Evolutionary conservation across 2,797 vertebrate species (phyloP).

Genomic region (Rhynchotus rufescens): DNA sequence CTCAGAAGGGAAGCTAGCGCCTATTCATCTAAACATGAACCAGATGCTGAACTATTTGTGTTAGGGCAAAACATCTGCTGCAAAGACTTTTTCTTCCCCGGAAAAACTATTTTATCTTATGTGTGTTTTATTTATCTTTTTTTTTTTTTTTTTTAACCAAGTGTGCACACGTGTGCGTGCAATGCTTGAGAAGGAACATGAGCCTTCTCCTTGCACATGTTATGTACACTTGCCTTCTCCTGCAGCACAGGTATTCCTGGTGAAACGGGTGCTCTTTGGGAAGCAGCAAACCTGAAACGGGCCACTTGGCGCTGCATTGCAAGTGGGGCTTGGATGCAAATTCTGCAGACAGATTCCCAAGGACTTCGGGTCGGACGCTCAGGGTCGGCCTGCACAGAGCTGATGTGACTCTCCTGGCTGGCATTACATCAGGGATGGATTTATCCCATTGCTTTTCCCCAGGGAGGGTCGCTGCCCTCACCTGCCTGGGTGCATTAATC

Average conservation of each 20-base stretch:
- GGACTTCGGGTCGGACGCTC: neutral
- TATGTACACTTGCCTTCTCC: rapidly evolving
- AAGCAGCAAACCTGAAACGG: neutral
- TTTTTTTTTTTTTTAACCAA: neutral
- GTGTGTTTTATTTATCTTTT: neutral
- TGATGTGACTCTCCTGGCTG: neutral
- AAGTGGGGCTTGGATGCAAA: neutral
- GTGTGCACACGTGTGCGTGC: neutral
- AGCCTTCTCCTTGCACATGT: neutral
- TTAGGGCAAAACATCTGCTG: neutral
- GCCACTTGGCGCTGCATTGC: neutral
- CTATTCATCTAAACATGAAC: constrained; percentile 16
- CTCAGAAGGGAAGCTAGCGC: neutral
- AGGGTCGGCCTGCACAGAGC: neutral
- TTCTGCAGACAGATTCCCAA: neutral
- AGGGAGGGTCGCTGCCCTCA: constrained; percentile 25
- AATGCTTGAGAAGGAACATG: neutral
- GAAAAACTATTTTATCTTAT: neutral
- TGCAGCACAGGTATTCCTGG: neutral
- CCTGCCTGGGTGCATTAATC: constrained; percentile 54
- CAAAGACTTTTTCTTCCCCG: neutral
- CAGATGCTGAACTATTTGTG: neutral
- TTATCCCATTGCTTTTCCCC: constrained; percentile 13
- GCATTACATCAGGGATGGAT: neutral
- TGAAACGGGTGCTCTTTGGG: rapidly evolving